A percentile compares a stretch with the other conserved stretches of the same genome.
These are phyloP conservation scores for Drosophila elegans DNA, from an alignment of 1,140 invertebrate genomes.

Conservation along the genomic window DNA sequence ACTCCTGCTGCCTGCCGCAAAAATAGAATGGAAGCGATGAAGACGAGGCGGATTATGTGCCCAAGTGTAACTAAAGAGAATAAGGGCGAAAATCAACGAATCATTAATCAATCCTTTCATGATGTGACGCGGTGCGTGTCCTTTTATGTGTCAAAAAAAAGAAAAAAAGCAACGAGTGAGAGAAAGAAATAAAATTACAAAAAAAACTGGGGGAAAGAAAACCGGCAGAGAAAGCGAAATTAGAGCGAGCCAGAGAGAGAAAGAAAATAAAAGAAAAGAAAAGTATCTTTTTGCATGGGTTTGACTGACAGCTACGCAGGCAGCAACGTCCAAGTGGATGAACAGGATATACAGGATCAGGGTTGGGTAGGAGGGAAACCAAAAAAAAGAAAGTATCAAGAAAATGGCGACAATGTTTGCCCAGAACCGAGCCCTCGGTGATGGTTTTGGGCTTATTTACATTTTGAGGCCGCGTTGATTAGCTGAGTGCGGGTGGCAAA, in stretches of 20 bases:
- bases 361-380: conserved; percentile 34
- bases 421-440: conserved; percentile 16
- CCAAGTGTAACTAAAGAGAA: conserved; percentile 85
- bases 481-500: conserved; percentile 70
- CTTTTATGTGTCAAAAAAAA: conserved; percentile 84
- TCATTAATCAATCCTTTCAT: conserved; percentile 85
- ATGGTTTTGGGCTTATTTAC: conserved; percentile 71
- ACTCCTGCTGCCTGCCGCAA: conserved; percentile 43
- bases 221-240: conserved; percentile 78
- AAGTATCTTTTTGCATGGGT: conserved; percentile 76
- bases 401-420: conserved; percentile 83
- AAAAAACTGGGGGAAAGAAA: conserved; percentile 66
- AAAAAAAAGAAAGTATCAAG: conserved; percentile 45
- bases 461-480: conserved; percentile 81
- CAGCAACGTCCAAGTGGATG: conserved; percentile 56
- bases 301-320: conserved; percentile 70
- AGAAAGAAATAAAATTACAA: conserved; percentile 45
- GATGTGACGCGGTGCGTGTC: conserved; percentile 85
- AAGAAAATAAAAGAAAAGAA: conserved; percentile 49
- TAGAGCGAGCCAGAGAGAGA: conserved; percentile 31
- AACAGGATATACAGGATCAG: conserved; percentile 44
- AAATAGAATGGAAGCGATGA: conserved; percentile 67
- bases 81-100: conserved; percentile 85
- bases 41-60: conserved; percentile 80
- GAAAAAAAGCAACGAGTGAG: conserved; percentile 46